A percentile compares a stretch with the other conserved stretches of the same genome.
phyloP scores from a whole-genome alignment of 2,888 invertebrate species.

The Polymixis flavicincta region DNA sequence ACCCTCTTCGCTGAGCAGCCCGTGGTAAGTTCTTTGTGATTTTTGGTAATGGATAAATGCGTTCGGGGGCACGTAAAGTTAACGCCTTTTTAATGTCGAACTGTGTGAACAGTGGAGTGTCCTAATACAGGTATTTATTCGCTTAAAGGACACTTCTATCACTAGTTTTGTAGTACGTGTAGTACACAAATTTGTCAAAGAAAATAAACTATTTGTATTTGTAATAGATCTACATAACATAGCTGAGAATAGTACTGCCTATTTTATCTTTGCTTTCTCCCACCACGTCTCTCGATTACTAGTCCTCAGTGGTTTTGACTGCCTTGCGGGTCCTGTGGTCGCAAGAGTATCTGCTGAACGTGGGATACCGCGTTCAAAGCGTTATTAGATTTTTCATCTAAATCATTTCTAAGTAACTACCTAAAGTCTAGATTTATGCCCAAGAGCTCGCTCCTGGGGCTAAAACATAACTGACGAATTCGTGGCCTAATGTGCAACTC shows the following conservation, averaged over 20 bases:
- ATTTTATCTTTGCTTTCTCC: not conserved
- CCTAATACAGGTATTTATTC: too few species aligned
- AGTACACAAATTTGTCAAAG: too few species aligned
- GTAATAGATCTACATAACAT: not conserved
- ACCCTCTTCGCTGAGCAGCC: conserved; percentile 71
- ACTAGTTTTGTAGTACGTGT: too few species aligned
- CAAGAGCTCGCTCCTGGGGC: not conserved
- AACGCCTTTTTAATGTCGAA: not conserved
- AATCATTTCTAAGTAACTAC: not conserved
- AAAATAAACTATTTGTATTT: too few species aligned
- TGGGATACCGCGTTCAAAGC: not conserved
- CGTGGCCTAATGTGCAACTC: not conserved
- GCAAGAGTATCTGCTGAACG: not conserved
- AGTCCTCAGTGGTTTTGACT: not conserved
- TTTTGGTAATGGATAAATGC: not conserved
- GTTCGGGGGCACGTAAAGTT: not conserved
- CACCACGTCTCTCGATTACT: not conserved
- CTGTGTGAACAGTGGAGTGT: too few species aligned
- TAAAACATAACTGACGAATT: not conserved
- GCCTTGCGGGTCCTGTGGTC: not conserved
- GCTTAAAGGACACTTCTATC: too few species aligned
- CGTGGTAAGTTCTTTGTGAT: conserved; percentile 66
- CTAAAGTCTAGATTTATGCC: not conserved
- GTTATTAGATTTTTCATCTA: not conserved
- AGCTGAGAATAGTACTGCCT: not conserved